Evolutionary conservation across 53 echinoderm and acorn worm species (phyloP).

Genomic region (Actinopyga echinites): DNA sequence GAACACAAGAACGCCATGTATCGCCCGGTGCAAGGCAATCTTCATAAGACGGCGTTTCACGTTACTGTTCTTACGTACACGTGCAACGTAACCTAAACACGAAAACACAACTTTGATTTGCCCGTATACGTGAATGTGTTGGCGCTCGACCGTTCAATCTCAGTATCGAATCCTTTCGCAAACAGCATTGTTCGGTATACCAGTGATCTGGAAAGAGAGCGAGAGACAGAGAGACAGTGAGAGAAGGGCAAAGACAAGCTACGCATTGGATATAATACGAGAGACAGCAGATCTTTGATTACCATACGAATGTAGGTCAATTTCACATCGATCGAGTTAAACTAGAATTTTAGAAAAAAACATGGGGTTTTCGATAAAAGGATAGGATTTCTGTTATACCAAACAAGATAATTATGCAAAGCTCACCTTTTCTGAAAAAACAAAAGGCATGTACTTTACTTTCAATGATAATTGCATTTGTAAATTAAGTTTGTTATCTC

Average conservation of each 20-base stretch:
- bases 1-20: constrained; percentile 7
- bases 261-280: too few relatives aligned
- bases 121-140: constrained; percentile 3
- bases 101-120: constrained; percentile 33
- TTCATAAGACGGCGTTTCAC: constrained; percentile 28
- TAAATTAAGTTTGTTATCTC: too few relatives aligned
- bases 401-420: too few relatives aligned
- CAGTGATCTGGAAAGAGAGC: not conserved
- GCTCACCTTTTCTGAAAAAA: too few relatives aligned
- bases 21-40: not conserved
- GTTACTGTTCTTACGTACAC: constrained; percentile 36
- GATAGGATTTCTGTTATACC: too few relatives aligned
- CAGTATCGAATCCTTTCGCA: not conserved
- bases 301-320: constrained; percentile 12
- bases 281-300: not conserved
- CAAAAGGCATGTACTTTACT: too few relatives aligned
- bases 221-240: not conserved
- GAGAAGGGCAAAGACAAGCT: too few relatives aligned
- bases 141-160: constrained; percentile 37
- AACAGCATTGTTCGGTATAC: not conserved
- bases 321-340: constrained; percentile 2
- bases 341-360: too few relatives aligned
- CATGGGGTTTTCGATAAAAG: too few relatives aligned
- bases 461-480: too few relatives aligned
- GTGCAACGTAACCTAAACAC: constrained; percentile 32